These are phyloP conservation scores for Colletes latitarsis DNA, from an alignment of 1,140 invertebrate species.

Conservation along the genomic window DNA sequence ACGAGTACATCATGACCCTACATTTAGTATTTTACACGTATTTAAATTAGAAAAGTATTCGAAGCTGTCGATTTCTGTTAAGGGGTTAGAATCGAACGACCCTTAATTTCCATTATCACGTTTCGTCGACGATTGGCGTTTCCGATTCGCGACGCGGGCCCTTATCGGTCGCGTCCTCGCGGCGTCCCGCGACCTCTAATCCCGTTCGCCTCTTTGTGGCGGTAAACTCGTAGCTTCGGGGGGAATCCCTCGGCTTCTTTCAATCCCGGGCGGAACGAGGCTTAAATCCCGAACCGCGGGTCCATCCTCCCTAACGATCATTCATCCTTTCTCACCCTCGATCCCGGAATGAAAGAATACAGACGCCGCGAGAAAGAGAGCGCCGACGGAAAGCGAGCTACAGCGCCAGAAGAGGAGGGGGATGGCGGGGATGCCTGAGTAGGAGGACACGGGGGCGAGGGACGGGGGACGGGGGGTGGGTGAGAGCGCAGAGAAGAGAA, in stretches of 20 bases:
- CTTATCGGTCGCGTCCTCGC: background rate
- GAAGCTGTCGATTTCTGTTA: too few species aligned
- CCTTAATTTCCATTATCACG: background rate
- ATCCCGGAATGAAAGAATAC: slow-evolving; percentile 45
- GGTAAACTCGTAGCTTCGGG: background rate
- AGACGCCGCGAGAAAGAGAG: slow-evolving; percentile 7
- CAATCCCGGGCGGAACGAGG: slow-evolving; percentile 13
- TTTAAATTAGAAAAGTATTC: too few species aligned
- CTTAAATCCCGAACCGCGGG: slow-evolving; percentile 1
- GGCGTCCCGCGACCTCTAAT: slow-evolving; percentile 13
- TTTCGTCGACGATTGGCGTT: background rate
- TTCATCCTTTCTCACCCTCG: slow-evolving; percentile 47
- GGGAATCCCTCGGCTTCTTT: slow-evolving; percentile 9
- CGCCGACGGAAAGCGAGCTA: background rate
- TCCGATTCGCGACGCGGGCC: background rate
- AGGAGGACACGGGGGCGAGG: background rate
- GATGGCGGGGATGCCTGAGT: too few species aligned
- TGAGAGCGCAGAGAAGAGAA: background rate
- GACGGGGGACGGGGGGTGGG: background rate
- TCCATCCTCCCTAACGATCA: slow-evolving; percentile 43
- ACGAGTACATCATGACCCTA: too few species aligned
- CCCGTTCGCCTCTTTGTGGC: background rate
- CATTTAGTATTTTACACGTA: too few species aligned
- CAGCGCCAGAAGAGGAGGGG: background rate
- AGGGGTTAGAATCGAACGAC: too few species aligned